A percentile compares a stretch with the other conserved stretches of the same genome.
These are phyloP conservation scores for Zoroaster sp. DNA, from an alignment of 53 echinoderm and acorn worm species.

Conservation along the genomic window DNA sequence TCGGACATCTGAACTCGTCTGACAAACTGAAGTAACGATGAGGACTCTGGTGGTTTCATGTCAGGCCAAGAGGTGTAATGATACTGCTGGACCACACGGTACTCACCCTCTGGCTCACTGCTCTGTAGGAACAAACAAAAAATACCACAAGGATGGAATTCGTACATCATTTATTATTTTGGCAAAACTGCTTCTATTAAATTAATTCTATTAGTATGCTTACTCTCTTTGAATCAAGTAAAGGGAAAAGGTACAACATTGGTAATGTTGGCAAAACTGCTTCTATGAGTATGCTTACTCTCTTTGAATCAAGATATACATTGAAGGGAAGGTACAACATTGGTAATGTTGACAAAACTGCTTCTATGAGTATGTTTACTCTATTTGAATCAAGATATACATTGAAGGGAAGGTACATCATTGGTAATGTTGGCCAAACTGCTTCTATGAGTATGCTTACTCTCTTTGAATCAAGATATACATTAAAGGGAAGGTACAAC, in stretches of 20 bases:
- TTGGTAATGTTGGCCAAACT: too few relatives aligned
- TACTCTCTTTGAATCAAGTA: neutral
- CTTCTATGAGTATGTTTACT: too few relatives aligned
- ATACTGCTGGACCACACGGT: constrained; percentile 41
- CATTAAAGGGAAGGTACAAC: too few relatives aligned
- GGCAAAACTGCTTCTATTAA: neutral
- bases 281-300: neutral
- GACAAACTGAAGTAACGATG: constrained; percentile 15
- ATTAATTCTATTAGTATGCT: neutral
- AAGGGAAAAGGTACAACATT: neutral
- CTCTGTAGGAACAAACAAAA: neutral
- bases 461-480: too few relatives aligned
- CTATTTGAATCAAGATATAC: too few relatives aligned
- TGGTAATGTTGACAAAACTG: too few relatives aligned
- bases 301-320: too few relatives aligned
- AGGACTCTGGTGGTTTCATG: constrained; percentile 50
- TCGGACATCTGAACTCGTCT: neutral
- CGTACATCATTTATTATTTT: neutral
- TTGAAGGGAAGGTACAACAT: too few relatives aligned
- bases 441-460: too few relatives aligned
- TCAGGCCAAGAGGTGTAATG: constrained; percentile 66
- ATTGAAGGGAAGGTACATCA: too few relatives aligned
- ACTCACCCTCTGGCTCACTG: constrained; percentile 28
- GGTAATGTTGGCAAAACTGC: neutral
- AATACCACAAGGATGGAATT: too few relatives aligned